A percentile compares a stretch with the other conserved stretches of the same genome.
phyloP scores from a whole-genome alignment of 2,797 vertebrate genomes.

The Rhinoraja longicauda region DNA sequence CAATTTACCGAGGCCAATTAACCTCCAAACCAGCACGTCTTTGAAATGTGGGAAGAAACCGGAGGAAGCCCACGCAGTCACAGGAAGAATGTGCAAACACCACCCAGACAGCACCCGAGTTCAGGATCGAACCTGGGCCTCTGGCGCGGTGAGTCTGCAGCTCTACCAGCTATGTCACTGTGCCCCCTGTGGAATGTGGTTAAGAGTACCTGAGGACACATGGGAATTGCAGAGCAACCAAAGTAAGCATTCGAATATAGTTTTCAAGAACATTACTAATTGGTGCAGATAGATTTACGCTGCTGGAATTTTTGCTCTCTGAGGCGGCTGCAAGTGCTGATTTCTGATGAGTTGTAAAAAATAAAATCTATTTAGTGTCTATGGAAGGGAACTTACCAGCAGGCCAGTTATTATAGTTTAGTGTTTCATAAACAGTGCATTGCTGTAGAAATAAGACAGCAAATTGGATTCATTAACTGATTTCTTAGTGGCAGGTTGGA shows the following conservation, averaged over 20 bases:
- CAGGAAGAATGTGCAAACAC: too few relatives aligned
- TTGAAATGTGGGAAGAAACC: too few relatives aligned
- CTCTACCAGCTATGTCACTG: too few relatives aligned
- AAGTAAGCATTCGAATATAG: neutral
- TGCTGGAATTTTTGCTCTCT: neutral
- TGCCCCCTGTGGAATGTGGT: neutral
- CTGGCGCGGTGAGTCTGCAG: too few relatives aligned
- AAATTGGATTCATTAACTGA: constrained; percentile 25
- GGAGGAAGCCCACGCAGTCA: too few relatives aligned
- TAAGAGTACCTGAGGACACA: neutral
- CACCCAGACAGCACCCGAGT: too few relatives aligned
- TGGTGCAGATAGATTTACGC: neutral
- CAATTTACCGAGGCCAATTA: too few relatives aligned
- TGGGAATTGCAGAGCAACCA: neutral
- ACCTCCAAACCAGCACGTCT: too few relatives aligned
- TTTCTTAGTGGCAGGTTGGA: neutral
- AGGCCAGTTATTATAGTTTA: neutral
- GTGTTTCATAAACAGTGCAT: constrained; percentile 1
- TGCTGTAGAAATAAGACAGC: neutral
- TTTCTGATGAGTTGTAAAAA: neutral
- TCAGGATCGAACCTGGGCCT: too few relatives aligned
- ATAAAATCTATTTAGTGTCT: neutral
- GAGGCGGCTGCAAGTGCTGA: neutral
- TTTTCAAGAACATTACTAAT: neutral
- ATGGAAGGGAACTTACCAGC: neutral